Evolutionary conservation across 2,797 vertebrate species (phyloP).

Genomic region (Eulemur coronatus): DNA sequence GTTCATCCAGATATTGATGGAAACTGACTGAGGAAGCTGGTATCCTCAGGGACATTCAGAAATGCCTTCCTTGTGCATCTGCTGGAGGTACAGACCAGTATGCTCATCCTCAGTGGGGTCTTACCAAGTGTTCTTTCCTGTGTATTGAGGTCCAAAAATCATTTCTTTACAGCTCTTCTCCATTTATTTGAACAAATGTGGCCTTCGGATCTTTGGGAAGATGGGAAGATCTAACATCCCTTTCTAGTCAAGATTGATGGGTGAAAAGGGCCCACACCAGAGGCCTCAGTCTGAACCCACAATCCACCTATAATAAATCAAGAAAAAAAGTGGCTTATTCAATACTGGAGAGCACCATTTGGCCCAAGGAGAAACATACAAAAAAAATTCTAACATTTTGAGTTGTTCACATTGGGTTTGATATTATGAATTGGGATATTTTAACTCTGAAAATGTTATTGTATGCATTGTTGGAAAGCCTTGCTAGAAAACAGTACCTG

Average conservation of each 20-base stretch:
- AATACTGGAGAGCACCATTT: neutral
- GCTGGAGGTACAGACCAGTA: neutral
- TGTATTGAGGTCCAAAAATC: neutral
- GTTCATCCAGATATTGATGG: neutral
- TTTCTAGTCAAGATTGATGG: neutral
- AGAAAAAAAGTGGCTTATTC: neutral
- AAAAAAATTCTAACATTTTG: neutral
- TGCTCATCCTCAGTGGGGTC: neutral
- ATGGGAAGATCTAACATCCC: neutral
- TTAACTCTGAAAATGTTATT: constrained; percentile 15
- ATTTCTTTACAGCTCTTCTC: neutral
- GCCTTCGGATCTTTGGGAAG: neutral
- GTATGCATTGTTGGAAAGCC: neutral
- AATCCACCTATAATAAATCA: neutral
- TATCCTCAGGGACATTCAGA: neutral
- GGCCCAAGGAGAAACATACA: neutral
- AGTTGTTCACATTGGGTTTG: neutral
- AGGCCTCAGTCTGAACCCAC: neutral
- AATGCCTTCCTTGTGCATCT: neutral
- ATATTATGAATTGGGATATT: neutral
- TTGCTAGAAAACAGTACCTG: neutral
- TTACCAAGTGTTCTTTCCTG: neutral
- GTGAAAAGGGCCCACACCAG: neutral
- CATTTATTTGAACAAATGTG: neutral
- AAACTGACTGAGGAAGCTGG: neutral